Conservation (phyloP, 2,797 vertebrate species). For the Syngnathus rostellatus region DNA sequence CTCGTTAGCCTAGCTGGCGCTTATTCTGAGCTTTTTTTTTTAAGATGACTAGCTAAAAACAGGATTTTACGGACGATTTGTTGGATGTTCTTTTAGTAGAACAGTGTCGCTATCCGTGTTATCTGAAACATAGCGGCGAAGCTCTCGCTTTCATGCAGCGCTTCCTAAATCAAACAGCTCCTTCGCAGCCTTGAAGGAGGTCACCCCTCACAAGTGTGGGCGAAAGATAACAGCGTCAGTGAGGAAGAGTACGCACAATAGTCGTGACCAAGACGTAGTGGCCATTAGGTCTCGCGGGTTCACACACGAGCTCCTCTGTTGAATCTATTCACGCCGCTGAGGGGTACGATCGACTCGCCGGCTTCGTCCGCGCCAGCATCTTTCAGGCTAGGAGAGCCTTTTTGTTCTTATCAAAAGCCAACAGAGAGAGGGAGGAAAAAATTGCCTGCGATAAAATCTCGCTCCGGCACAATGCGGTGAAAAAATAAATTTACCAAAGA, state of each 20-base stretch:
- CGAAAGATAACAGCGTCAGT: slow-evolving; percentile 35
- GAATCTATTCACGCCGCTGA: slow-evolving; percentile 41
- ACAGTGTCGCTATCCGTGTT: background rate
- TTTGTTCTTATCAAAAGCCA: slow-evolving; percentile 37
- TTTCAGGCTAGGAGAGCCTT: slow-evolving; percentile 32
- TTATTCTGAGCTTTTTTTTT: background rate
- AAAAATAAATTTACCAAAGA: slow-evolving; percentile 11
- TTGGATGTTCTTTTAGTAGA: background rate
- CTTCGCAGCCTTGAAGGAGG: slow-evolving; percentile 1
- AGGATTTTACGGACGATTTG: background rate
- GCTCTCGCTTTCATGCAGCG: slow-evolving; percentile 11
- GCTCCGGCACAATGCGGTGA: slow-evolving; percentile 1
- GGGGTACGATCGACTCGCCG: slow-evolving; percentile 26
- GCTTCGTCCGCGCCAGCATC: slow-evolving; percentile 31
- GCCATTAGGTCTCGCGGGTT: slow-evolving; percentile 19
- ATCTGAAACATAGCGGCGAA: background rate
- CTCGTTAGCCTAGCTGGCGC: background rate
- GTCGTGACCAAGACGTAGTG: slow-evolving; percentile 20
- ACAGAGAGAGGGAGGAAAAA: slow-evolving; percentile 16
- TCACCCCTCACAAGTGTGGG: slow-evolving; percentile 30
- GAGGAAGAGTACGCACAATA: slow-evolving; percentile 27
- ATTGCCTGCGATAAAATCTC: slow-evolving; percentile 32
- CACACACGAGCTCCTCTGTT: slow-evolving; percentile 46
- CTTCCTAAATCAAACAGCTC: background rate
- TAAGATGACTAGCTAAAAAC: background rate